Conservation (phyloP, 1,140 invertebrate genomes). For the Scaptomyza hsui region DNA sequence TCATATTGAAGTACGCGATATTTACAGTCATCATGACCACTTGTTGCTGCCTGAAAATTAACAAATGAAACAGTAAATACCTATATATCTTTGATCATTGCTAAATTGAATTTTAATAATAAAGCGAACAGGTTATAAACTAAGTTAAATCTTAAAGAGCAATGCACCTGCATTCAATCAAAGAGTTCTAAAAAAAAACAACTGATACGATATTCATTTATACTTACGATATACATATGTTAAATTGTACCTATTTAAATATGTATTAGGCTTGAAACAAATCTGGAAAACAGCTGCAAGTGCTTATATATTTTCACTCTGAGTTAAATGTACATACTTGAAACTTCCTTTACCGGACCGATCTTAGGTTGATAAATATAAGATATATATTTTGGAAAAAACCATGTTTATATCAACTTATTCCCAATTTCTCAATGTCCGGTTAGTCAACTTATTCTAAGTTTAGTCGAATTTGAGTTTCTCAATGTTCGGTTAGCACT, state of each 20-base stretch:
- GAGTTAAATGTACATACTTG: neutral
- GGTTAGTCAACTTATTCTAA: no score
- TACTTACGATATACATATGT: neutral
- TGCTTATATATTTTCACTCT: neutral
- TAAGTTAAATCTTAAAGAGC: slow-evolving; percentile 6
- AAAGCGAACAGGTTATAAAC: neutral
- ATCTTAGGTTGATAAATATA: no score
- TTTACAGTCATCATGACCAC: neutral
- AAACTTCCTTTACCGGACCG: no score
- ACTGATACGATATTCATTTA: no score
- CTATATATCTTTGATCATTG: neutral
- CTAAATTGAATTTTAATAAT: neutral
- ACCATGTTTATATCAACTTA: no score
- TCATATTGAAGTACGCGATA: neutral
- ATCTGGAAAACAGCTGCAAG: neutral
- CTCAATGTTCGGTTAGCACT: no score
- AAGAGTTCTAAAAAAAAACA: neutral
- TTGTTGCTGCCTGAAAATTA: slow-evolving; percentile 33
- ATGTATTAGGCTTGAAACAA: neutral
- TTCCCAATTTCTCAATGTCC: no score
- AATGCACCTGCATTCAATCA: slow-evolving; percentile 22
- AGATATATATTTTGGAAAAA: no score
- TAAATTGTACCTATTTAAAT: neutral
- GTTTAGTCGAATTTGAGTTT: no score
- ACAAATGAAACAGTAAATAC: neutral